Percentiles rank a stretch among this genome's conserved stretches.
These are phyloP conservation scores for Catharus bicknelli DNA, from an alignment of 2,113 vertebrate genomes.

Conservation along the genomic window DNA sequence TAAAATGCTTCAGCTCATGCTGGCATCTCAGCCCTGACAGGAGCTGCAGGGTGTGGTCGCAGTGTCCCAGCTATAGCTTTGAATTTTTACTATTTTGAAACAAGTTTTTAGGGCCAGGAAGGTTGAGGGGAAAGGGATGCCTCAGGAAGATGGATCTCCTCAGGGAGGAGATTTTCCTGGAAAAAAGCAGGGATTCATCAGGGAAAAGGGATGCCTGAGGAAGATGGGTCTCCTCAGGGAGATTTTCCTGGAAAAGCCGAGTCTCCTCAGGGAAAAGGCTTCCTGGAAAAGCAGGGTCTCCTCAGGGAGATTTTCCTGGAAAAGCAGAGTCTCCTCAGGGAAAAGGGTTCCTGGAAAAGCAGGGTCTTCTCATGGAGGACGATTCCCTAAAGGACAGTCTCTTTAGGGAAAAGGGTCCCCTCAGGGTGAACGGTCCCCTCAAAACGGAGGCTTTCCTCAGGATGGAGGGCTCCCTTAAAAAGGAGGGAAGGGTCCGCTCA, in stretches of 20 bases:
- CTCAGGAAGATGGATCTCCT: background rate
- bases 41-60: fast-evolving
- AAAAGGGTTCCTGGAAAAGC: background rate
- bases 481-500: fast-evolving
- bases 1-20: fast-evolving
- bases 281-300: too few species aligned
- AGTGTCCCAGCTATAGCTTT: background rate
- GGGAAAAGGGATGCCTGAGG: too few species aligned
- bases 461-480: background rate
- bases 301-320: background rate
- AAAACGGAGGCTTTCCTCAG: fast-evolving
- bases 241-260: too few species aligned
- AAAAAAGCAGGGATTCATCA: background rate
- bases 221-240: too few species aligned
- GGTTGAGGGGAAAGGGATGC: background rate
- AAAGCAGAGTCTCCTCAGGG: too few species aligned
- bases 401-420: fast-evolving
- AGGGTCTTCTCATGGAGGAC: background rate
- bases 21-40: fast-evolving
- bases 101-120: fast-evolving
- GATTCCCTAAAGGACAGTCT: fast-evolving
- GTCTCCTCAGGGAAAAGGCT: too few species aligned
- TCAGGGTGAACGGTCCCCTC: fast-evolving
- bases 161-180: background rate
- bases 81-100: background rate